Evolutionary conservation across 2,797 vertebrate genomes (phyloP), one percentile per base, ranked within the genome.

Genomic region (Enteromius anoplus): DNA sequence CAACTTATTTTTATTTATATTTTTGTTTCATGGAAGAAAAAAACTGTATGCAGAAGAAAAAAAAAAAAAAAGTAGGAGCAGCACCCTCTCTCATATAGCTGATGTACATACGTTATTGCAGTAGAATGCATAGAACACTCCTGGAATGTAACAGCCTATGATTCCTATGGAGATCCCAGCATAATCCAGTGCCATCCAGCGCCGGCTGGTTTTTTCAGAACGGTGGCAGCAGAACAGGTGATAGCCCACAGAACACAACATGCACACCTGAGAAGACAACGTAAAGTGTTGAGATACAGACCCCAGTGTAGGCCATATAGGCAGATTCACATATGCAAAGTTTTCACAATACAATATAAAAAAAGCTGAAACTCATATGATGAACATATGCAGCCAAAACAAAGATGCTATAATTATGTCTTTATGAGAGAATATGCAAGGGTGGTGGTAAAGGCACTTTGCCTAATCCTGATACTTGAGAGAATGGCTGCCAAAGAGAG

Each of bases 51-150:
- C 26, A 62, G 26, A 62, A 14, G 6, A 29, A 58, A 58, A 23
- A 12, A 58, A 12, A 58, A 2, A 8, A 11, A 10, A 4, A 23
- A 58, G n/a, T 9, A 55, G 14, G 10, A 55, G 11, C 32, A 37
- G 29, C 23, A 12, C 5, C 5, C 21, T n/a, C 11, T 4, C 4
- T 62, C 14, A 60, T 26, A 60, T 5, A 60, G 11, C 58, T 26
- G 23, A 64, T 26, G 55, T 26, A 95, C 97, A 93, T 90, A 99
- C 98, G 0, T 97, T 96, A 81, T 96, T 96, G 90, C 97, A 99
- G 87, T 98, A 98, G 93, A 99, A 99, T 2, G 97, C 97, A 58
- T 99, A 99, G 94, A 98, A 99, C 49, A 99, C 96, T 68, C 97
- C 98, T 0, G 97, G 97, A n/a, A 99, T 96, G 0, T 99, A 99